phyloP scores from a whole-genome alignment of 1,140 invertebrate species.

The Drosophila littoralis region DNA sequence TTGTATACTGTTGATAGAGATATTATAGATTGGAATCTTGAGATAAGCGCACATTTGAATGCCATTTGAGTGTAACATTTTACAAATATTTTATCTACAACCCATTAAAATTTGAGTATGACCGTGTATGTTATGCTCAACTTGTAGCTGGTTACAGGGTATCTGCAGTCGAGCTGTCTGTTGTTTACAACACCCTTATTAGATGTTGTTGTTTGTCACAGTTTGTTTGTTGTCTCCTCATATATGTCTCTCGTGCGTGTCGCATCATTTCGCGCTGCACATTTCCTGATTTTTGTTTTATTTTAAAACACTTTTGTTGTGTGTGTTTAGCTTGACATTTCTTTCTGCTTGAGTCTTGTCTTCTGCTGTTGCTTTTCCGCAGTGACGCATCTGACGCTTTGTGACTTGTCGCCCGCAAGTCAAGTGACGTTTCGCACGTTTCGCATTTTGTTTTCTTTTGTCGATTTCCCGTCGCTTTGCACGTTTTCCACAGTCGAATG shows the following conservation, averaged over 20 bases:
- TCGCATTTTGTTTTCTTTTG: constrained; percentile 61
- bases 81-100: too few relatives aligned
- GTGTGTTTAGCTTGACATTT: constrained; percentile 25
- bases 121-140: neutral
- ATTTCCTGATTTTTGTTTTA: constrained; percentile 71
- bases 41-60: too few relatives aligned
- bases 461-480: constrained; percentile 72
- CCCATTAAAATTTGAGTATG: too few relatives aligned
- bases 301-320: constrained; percentile 20
- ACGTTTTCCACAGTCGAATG: constrained; percentile 72
- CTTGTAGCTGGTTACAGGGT: neutral
- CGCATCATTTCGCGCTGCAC: constrained; percentile 52
- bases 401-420: constrained; percentile 20
- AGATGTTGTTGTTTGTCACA: constrained; percentile 17
- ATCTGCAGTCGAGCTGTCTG: neutral
- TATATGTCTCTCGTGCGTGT: constrained; percentile 45
- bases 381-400: constrained; percentile 63
- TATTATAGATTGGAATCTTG: too few relatives aligned
- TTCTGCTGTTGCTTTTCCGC: constrained; percentile 50
- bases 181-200: neutral
- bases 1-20: too few relatives aligned
- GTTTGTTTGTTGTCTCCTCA: constrained; percentile 49
- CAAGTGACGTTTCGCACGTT: constrained; percentile 74
- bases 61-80: too few relatives aligned
- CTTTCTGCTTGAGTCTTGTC: constrained; percentile 43